phyloP scores from a whole-genome alignment of 35 echinoderm and acorn worm genomes.

The Diadema setosum region DNA sequence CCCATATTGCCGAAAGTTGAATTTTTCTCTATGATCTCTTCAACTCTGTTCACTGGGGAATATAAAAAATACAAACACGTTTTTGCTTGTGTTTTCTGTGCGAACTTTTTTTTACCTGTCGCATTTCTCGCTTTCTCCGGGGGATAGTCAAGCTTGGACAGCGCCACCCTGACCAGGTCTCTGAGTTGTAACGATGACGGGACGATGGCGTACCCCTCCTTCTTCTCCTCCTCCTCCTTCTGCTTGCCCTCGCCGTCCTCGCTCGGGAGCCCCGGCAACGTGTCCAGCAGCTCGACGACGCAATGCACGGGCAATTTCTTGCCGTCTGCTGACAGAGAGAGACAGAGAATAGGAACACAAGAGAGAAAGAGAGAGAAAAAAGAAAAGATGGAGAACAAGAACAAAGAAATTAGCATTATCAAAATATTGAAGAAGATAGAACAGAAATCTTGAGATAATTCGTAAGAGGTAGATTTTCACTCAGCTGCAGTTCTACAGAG shows the following conservation, averaged over 20 bases:
- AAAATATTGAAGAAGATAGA: no score
- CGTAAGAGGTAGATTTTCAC: no score
- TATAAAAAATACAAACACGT: no score
- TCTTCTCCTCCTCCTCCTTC: not conserved
- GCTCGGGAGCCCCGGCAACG: not conserved
- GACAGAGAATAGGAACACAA: no score
- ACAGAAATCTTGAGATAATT: no score
- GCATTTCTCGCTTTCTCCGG: constrained; percentile 40
- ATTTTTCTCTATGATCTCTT: no score
- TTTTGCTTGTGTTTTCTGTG: no score
- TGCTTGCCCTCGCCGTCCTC: not conserved
- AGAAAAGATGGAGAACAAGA: not conserved
- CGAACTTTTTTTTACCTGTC: no score
- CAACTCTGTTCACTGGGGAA: no score
- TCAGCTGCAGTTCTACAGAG: no score
- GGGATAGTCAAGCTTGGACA: constrained; percentile 40
- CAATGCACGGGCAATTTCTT: constrained; percentile 57
- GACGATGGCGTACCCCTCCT: constrained; percentile 59
- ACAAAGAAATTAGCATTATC: not conserved
- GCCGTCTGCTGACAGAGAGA: not conserved
- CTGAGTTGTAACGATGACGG: constrained; percentile 31
- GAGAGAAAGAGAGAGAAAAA: not conserved
- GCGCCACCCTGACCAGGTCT: constrained; percentile 49
- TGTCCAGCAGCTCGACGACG: constrained; percentile 28
- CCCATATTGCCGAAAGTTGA: no score